A percentile compares a stretch with the other conserved stretches of the same genome.
Conservation (phyloP, 2,888 invertebrate genomes). For the Amphipoea lucens region DNA sequence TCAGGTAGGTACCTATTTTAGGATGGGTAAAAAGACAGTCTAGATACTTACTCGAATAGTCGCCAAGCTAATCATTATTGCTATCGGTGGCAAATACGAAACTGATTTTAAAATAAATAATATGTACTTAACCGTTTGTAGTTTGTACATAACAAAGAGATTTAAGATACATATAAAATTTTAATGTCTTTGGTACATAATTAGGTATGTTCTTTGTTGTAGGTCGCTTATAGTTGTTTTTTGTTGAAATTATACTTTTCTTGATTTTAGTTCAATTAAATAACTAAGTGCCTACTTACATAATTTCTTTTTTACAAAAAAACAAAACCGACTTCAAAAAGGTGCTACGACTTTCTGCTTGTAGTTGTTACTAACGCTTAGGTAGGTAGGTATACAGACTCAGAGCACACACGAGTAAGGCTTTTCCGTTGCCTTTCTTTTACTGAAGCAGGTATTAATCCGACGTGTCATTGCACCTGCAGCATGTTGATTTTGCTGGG, state of each 20-base stretch:
- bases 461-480: not conserved
- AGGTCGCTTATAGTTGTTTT: not conserved
- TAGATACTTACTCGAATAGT: not conserved
- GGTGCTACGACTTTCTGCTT: not conserved
- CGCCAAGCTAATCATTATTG: not conserved
- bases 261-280: not conserved
- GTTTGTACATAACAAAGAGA: too few relatives aligned
- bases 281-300: too few relatives aligned
- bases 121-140: not conserved
- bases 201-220: too few relatives aligned
- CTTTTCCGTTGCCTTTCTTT: not conserved
- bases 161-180: too few relatives aligned
- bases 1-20: slow-evolving; percentile 25
- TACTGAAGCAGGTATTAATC: not conserved
- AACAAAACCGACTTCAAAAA: too few relatives aligned
- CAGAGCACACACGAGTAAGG: not conserved
- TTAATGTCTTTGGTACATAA: too few relatives aligned
- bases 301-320: too few relatives aligned
- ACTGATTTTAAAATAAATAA: not conserved
- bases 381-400: not conserved
- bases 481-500: not conserved
- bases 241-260: not conserved
- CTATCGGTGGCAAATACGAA: not conserved
- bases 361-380: not conserved
- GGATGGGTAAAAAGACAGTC: not conserved